These are phyloP conservation scores for Anastatus disparis DNA, from an alignment of 1,140 invertebrate species.

Conservation along the genomic window DNA sequence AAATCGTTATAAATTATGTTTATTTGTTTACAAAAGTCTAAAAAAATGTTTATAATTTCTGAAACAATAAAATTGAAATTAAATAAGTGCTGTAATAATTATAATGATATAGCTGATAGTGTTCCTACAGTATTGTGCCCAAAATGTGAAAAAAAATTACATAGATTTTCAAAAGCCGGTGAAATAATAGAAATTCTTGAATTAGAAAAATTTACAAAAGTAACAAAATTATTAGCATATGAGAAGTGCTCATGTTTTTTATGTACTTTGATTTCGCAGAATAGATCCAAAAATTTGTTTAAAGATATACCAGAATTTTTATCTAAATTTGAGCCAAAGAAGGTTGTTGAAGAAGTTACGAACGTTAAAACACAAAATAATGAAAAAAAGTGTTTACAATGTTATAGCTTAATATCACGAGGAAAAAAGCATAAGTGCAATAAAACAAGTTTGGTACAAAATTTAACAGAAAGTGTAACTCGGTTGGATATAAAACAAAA, in stretches of 20 bases:
- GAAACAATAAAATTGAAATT: not conserved
- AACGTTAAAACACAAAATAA: not conserved
- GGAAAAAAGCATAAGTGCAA: not conserved
- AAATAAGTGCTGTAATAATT: not conserved
- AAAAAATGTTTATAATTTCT: too few species aligned
- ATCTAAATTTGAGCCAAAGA: too few species aligned
- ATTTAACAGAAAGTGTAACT: not conserved
- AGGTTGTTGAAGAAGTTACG: too few species aligned
- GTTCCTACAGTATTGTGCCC: slow-evolving; percentile 1
- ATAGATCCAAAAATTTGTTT: too few species aligned
- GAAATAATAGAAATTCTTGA: too few species aligned
- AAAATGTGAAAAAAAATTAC: not conserved
- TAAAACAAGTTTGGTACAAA: not conserved
- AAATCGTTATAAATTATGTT: too few species aligned
- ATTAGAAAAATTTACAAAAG: not conserved
- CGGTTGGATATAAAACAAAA: not conserved
- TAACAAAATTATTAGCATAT: not conserved
- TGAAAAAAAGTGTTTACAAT: slow-evolving; percentile 1
- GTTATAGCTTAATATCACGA: not conserved
- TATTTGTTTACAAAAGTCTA: too few species aligned
- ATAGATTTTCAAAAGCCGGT: too few species aligned
- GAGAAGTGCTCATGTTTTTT: too few species aligned
- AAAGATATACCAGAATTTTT: too few species aligned
- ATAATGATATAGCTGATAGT: not conserved
- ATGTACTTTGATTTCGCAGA: too few species aligned